A percentile compares a stretch with the other conserved stretches of the same genome.
Conservation (phyloP, 2,797 vertebrate species). For the Clarias laeviceps region DNA sequence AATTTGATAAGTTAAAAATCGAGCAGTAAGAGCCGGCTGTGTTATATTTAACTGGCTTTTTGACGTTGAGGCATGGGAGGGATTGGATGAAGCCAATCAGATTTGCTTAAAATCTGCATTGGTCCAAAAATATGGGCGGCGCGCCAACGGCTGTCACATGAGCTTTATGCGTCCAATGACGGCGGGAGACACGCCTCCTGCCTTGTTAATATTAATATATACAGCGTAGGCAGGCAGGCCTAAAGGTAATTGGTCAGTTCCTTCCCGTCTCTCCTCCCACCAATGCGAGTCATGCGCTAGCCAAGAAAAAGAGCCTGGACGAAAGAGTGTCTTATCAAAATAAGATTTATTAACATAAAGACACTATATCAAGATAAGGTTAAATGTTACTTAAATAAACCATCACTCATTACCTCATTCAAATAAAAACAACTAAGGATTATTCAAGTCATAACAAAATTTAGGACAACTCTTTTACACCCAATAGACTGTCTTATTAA, state of each 20-base stretch:
- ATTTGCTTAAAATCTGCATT: slow-evolving; percentile 7
- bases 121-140: slow-evolving; percentile 41
- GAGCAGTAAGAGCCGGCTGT: neutral
- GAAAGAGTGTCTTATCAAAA: slow-evolving; percentile 12
- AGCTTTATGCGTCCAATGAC: slow-evolving; percentile 48
- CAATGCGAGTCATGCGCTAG: neutral
- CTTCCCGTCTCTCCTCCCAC: neutral
- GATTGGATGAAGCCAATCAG: slow-evolving; percentile 27
- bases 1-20: neutral
- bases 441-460: neutral
- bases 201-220: slow-evolving; percentile 40
- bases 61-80: neutral
- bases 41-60: neutral
- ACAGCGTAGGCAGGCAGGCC: neutral
- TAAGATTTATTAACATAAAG: slow-evolving; percentile 46
- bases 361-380: neutral
- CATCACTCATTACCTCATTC: neutral
- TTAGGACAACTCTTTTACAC: neutral
- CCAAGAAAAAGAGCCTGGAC: neutral
- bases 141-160: neutral
- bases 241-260: slow-evolving; percentile 35
- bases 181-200: slow-evolving; percentile 30
- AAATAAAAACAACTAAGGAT: neutral
- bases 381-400: neutral
- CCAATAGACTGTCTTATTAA: neutral